These are phyloP conservation scores for Tragulus kanchil DNA, from an alignment of 2,113 vertebrate genomes.

Conservation along the genomic window DNA sequence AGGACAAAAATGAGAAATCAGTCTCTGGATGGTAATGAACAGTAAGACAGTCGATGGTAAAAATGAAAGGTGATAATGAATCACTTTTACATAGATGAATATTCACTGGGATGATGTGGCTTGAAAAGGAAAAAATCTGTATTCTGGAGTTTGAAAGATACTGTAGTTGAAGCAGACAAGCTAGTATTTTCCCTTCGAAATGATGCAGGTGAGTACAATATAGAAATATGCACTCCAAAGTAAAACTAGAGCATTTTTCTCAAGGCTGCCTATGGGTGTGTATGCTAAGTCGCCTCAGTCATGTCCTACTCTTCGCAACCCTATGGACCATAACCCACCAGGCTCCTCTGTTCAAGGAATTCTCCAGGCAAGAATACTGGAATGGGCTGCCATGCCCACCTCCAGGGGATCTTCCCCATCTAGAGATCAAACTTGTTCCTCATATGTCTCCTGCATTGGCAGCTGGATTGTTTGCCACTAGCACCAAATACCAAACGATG, in stretches of 20 bases:
- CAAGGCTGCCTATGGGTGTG: neutral
- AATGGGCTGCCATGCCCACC: too few relatives aligned
- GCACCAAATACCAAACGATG: neutral
- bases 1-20: conserved; percentile 65
- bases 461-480: too few relatives aligned
- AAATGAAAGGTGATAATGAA: conserved; percentile 71
- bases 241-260: neutral
- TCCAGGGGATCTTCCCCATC: too few relatives aligned
- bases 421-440: too few relatives aligned
- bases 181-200: conserved; percentile 41
- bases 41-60: conserved; percentile 36
- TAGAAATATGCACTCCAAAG: neutral
- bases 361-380: too few relatives aligned
- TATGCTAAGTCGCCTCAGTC: too few relatives aligned
- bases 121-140: neutral
- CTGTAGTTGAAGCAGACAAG: neutral
- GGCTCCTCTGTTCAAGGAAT: too few relatives aligned
- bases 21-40: conserved; percentile 57
- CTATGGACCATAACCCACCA: too few relatives aligned
- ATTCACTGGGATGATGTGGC: conserved; percentile 41
- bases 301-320: too few relatives aligned
- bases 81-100: conserved; percentile 66
- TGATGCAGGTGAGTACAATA: neutral
- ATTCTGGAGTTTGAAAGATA: conserved; percentile 39
- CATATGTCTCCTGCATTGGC: too few relatives aligned